Evolutionary conservation across 2,797 vertebrate genomes (phyloP), one percentile per base, ranked within the genome.

Genomic region (Catamblyrhynchus diadema): DNA sequence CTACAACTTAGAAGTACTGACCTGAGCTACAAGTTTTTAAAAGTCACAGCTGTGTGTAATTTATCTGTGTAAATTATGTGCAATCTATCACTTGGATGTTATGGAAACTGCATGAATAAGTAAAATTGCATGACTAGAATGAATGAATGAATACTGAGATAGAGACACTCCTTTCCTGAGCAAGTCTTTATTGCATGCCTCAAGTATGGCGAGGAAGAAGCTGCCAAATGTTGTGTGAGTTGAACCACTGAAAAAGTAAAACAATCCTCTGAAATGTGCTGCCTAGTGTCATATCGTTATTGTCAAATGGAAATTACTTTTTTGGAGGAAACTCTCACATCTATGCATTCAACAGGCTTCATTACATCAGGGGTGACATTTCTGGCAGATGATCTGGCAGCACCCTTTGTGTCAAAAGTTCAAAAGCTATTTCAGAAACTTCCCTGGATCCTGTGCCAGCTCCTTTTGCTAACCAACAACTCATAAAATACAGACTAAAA

Each of bases 21-120:
- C 77, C 72, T 5, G 17, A 80, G 44, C 42, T 48, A 12, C 11
- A 75, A 85, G 67, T 82, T 85, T 93, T 90, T 39, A 85, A 53
- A 81, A 95, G 47, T 61, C 85, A 82, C 87, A 88, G 88, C 87
- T 88, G 73, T 41, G 25, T 2, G 18, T 41, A 92, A 94, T 82
- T 85, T 94, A 73, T 87, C 51, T 67, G 61, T 91, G 84, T 77
- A 90, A 88, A 96, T 64, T 85, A 47, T 27, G 30, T 61, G 61
- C 45, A 92, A 56, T 14, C 64, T 86, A 89, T 48, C 33, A 51
- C 60, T 91, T 81, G 27, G 60, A 94, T 89, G 47, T 90, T 90
- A 93, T 64, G 54, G 81, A 90, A 96, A 93, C 75, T 62, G 19
- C 45, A 79, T 90, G 57, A 93, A 74, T 89, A 85, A 90, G 24